Base-by-base conservation (phyloP, 2,888 invertebrate genomes). In the Aproaerema taeniolella region DNA sequence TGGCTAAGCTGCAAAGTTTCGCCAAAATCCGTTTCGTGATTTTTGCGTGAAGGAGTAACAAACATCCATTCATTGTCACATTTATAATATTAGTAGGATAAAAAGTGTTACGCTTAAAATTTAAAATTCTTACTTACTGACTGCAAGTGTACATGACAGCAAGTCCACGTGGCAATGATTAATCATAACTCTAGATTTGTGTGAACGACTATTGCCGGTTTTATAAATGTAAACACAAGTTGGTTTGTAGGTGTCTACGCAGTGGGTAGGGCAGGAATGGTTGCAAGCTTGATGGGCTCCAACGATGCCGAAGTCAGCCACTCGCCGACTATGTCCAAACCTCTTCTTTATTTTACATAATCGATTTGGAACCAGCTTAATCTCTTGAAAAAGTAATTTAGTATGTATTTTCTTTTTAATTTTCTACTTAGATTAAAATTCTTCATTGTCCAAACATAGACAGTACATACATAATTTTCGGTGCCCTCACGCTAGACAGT, bases 121-220 rank as follows among this genome's bases (percentile, higher is more conserved):
- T n/a, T 20, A 20, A 20, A 20, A 4, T 20, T 20, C 4, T 6
- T 26, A 77, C 77, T 79, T 55, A 85, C 83, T 81, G 15, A 69
- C 52, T 20, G 75, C 78, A 24, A 67, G 38, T 7, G 70, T 61
- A 47, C 83, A 85, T 1, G 83, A 85, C 28, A 64, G 67, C 54
- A 83, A 45, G 37, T 85, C 83, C n/a, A 82, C 66, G 45, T 85
- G 83, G 41, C 83, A 85, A 42, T 85, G 83, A 45, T 85, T 85
- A 34, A 85, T 57, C 75, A 83, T 80, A 0, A 71, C 2, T 20
- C 8, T 20, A 4, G 8, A 8, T 6, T 20, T 6, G 8, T 4
- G 8, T 20, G 5, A 4, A 20, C 20, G 4, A 20, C 8, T 6
- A 6, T 20, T 20, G 28, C 9, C 17, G 16, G 29, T 10, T 7